phyloP scores from a whole-genome alignment of 1,140 invertebrate genomes.

The Drosophila baimaii region DNA sequence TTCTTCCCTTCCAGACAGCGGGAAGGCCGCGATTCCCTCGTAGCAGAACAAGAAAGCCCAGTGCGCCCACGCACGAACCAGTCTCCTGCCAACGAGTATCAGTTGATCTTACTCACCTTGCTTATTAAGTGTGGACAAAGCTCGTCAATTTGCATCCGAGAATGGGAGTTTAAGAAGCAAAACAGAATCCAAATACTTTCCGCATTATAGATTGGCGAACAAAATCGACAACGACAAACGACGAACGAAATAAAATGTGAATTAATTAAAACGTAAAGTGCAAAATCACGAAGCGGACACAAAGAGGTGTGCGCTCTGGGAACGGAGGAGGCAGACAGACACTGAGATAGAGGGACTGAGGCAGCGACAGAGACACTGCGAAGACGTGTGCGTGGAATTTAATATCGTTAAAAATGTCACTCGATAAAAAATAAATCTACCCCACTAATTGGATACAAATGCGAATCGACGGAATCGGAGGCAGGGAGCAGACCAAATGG shows the following conservation, averaged over 20 bases:
- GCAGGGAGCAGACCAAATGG: slow-evolving; percentile 1
- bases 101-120: slow-evolving; percentile 48
- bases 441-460: slow-evolving; percentile 65
- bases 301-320: background rate
- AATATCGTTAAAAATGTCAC: slow-evolving; percentile 41
- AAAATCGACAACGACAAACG: background rate
- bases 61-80: slow-evolving; percentile 4
- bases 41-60: slow-evolving; percentile 27
- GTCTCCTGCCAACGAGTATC: slow-evolving; percentile 5
- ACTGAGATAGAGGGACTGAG: too few species aligned
- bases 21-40: background rate
- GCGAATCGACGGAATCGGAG: slow-evolving; percentile 25
- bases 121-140: slow-evolving; percentile 20
- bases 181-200: slow-evolving; percentile 27
- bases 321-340: background rate
- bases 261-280: slow-evolving; percentile 56
- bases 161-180: slow-evolving; percentile 7
- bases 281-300: slow-evolving; percentile 21
- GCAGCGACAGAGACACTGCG: background rate
- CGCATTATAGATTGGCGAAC: slow-evolving; percentile 27
- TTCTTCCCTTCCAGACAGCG: slow-evolving; percentile 18
- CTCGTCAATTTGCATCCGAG: slow-evolving; percentile 8
- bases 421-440: slow-evolving; percentile 37
- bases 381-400: slow-evolving; percentile 52
- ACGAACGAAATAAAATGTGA: slow-evolving; percentile 21